A percentile compares a stretch with the other conserved stretches of the same genome.
These are phyloP conservation scores for Cathartes aura DNA, from an alignment of 2,113 vertebrate species.

Conservation along the genomic window DNA sequence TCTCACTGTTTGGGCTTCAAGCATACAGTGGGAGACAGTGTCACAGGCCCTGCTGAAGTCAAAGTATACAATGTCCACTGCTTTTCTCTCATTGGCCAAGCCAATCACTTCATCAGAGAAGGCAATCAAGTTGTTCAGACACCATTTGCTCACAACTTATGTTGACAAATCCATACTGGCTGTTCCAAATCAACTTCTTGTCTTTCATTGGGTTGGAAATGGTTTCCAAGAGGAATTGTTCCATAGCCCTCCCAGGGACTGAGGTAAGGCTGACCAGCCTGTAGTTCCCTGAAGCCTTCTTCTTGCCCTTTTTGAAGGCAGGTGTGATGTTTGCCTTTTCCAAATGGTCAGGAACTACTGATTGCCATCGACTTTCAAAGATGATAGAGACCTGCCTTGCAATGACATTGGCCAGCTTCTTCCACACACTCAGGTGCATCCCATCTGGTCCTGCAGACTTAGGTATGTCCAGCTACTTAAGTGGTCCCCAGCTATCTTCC, in stretches of 20 bases:
- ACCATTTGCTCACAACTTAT: not conserved
- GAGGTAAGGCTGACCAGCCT: not conserved
- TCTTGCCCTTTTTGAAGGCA: not conserved
- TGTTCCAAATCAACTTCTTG: not conserved
- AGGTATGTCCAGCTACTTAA: not conserved
- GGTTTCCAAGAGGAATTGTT: not conserved
- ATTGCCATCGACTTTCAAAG: not conserved
- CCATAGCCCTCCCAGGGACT: not conserved
- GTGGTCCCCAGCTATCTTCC: not conserved
- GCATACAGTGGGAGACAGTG: not conserved
- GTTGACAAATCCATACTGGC: not conserved
- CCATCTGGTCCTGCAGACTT: not conserved
- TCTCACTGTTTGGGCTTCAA: not conserved
- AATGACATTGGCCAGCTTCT: not conserved
- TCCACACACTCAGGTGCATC: not conserved
- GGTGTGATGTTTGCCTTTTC: not conserved
- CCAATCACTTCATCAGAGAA: not conserved
- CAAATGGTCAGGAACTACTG: not conserved
- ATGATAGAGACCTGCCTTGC: not conserved
- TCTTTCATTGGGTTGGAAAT: not conserved
- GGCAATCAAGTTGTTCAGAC: not conserved
- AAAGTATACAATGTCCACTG: not conserved
- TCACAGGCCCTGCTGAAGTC: not conserved
- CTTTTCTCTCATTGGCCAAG: not conserved
- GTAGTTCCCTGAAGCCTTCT: not conserved